A percentile compares a stretch with the other conserved stretches of the same genome.
Evolutionary conservation across 2,888 invertebrate species (phyloP).

Genomic region (Limnephilus auricula): DNA sequence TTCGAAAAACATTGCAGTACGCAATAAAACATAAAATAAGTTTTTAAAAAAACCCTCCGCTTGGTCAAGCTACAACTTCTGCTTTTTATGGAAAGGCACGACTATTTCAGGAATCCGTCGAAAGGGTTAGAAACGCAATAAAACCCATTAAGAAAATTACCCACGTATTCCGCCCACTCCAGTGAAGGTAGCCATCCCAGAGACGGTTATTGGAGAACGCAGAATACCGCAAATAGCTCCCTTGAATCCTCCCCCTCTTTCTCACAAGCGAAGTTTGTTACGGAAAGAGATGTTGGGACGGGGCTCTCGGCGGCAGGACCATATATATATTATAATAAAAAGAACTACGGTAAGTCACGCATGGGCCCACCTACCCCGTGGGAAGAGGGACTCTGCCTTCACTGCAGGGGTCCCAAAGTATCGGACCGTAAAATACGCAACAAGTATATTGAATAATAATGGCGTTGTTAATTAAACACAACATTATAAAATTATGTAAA

Average conservation of each 20-base stretch:
- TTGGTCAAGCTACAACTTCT: neutral
- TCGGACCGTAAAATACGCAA: neutral
- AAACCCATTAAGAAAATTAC: neutral
- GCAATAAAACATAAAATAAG: no score
- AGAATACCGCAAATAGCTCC: neutral
- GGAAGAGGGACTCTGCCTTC: neutral
- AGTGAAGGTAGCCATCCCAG: neutral
- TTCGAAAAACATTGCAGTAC: no score
- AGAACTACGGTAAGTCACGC: constrained; percentile 23
- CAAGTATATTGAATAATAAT: neutral
- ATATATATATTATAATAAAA: neutral
- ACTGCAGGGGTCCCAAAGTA: neutral
- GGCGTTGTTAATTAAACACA: neutral
- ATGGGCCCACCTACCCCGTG: neutral
- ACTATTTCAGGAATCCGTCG: neutral
- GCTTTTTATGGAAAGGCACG: neutral
- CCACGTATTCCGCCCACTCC: neutral
- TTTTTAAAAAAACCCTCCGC: neutral
- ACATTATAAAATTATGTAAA: neutral
- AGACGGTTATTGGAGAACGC: neutral
- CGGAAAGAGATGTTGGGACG: neutral
- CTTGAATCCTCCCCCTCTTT: neutral
- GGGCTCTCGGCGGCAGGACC: neutral
- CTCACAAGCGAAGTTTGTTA: neutral
- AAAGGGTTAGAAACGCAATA: neutral